Evolutionary conservation across 2,797 vertebrate genomes (phyloP).

Genomic region (Glyptemys insculpta): DNA sequence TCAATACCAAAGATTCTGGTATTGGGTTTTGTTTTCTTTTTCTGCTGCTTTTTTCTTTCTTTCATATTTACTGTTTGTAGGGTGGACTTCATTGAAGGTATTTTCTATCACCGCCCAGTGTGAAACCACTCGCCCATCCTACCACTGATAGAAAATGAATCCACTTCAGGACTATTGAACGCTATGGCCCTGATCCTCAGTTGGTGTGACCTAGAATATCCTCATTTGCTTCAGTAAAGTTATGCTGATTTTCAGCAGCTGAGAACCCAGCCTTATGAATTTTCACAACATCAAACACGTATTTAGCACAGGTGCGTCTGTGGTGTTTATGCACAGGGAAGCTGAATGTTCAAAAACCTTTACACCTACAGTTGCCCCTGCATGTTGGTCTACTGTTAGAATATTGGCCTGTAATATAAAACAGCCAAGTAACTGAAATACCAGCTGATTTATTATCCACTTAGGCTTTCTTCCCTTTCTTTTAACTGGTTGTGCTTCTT

Average conservation of each 20-base stretch:
- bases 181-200: background rate
- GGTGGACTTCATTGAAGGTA: background rate
- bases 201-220: background rate
- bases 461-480: background rate
- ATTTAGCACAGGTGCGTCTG: constrained; percentile 25
- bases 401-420: constrained; percentile 46
- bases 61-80: background rate
- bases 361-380: constrained; percentile 36
- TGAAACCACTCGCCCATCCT: background rate
- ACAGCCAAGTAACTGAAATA: constrained; percentile 20
- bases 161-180: background rate
- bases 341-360: background rate
- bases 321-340: background rate
- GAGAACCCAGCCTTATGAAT: background rate
- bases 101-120: background rate
- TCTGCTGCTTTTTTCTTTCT: background rate
- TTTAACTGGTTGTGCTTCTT: constrained; percentile 27
- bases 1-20: background rate
- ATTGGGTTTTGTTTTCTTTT: background rate
- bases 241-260: background rate
- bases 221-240: background rate
- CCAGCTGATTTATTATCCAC: constrained; percentile 56
- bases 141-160: background rate
- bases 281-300: background rate
- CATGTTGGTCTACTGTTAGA: constrained; percentile 4